phyloP scores from a whole-genome alignment of 35 echinoderm and acorn worm genomes.

The Holothuria glaberrima region DNA sequence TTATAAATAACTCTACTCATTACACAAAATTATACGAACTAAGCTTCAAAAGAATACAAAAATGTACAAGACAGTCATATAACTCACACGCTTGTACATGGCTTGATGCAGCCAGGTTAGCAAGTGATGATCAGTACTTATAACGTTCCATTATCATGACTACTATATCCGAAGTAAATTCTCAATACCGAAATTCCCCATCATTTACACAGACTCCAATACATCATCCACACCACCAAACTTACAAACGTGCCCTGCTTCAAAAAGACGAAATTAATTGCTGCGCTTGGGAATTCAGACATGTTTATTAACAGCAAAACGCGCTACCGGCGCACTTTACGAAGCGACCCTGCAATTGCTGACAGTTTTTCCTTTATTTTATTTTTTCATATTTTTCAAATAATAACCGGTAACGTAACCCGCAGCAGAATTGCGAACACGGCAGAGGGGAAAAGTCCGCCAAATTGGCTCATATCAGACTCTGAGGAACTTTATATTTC shows the following conservation, averaged over 20 bases:
- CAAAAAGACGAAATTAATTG: slow-evolving; percentile 43
- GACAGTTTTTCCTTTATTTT: slow-evolving; percentile 12
- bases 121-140: too few relatives aligned
- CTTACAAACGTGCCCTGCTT: background rate
- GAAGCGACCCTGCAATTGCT: slow-evolving; percentile 15
- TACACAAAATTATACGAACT: too few relatives aligned
- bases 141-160: too few relatives aligned
- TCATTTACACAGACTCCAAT: too few relatives aligned
- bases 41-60: too few relatives aligned
- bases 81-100: too few relatives aligned
- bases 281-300: slow-evolving; percentile 47
- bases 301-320: slow-evolving; percentile 56
- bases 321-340: slow-evolving; percentile 40
- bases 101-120: too few relatives aligned
- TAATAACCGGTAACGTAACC: slow-evolving; percentile 50
- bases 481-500: slow-evolving; percentile 26
- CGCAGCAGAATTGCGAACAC: slow-evolving; percentile 27
- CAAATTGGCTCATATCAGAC: slow-evolving; percentile 37
- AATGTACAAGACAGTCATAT: too few relatives aligned
- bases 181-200: too few relatives aligned
- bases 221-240: too few relatives aligned
- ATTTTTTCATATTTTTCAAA: slow-evolving; percentile 19
- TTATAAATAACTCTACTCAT: too few relatives aligned
- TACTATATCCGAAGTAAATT: too few relatives aligned
- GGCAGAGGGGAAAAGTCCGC: slow-evolving; percentile 18